Base-by-base conservation (phyloP, 2,888 invertebrate species). In the Drosophila formosana region DNA sequence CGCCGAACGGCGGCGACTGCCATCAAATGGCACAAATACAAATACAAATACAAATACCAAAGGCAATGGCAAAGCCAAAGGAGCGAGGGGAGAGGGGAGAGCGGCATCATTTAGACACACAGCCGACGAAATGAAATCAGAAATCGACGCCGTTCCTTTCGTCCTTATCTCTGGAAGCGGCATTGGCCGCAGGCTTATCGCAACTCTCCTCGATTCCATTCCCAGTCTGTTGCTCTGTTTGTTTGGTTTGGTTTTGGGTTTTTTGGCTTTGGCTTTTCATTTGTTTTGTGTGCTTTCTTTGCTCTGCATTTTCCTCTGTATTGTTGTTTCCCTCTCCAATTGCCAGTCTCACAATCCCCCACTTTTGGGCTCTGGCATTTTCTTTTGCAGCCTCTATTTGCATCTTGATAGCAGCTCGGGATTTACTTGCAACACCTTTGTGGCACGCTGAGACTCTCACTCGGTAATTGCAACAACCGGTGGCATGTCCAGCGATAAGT, bases 61-160 rank as follows among this genome's bases (percentile, higher is more conserved):
- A 65, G 55, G 49, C 13, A 32, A 57, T 62, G 55, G 49, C 67
- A 66, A 26, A 78, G 69, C 67, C 39, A 68, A 71, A 56, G 50
- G 55, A 78, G 78, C 83, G 1, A 41, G 18, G 13, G 13, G 13
- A 28, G 25, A 7, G 32, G 13, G 30, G 7, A 39, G 9, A 32
- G 55, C 28, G 65, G 47, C 78, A 67, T 70, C 88, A 78, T 75
- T 77, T 75, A 80, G 82, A 69, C 25, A 53, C 51, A 63, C 58
- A 64, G 63, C 56, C 32, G 39, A 64, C 66, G 57, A 75, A 82
- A 78, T 72, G 88, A 75, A 88, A 88, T 82, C 75, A 71, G 72
- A 75, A 86, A 80, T 88, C 61, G 82, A 82, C 53, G 70, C 52
- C 53, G 32, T 39, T 28, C 51, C 39, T 50, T 39, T 30, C 25